A percentile compares a stretch with the other conserved stretches of the same genome.
Evolutionary conservation across 2,113 vertebrate species (phyloP).

Genomic region (Glaucomys volans): DNA sequence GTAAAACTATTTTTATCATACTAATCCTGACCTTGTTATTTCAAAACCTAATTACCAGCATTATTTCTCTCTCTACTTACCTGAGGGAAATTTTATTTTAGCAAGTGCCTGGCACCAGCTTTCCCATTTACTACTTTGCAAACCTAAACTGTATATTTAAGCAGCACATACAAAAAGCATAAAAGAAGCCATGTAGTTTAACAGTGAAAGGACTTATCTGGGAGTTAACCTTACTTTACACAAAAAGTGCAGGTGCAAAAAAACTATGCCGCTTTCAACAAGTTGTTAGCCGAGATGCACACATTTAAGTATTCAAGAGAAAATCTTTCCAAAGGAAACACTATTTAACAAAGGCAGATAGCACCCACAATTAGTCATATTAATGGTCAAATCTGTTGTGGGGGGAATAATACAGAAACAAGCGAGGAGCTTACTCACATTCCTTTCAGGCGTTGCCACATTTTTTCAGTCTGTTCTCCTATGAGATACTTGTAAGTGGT

Average conservation of each 20-base stretch:
- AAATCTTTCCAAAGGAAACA: slow-evolving; percentile 47
- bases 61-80: slow-evolving; percentile 20
- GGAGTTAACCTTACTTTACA: slow-evolving; percentile 40
- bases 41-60: slow-evolving; percentile 29
- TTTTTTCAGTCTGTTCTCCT: slow-evolving; percentile 90
- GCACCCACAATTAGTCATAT: slow-evolving; percentile 65
- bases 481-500: slow-evolving; percentile 87
- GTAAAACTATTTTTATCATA: slow-evolving; percentile 4
- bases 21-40: slow-evolving; percentile 35
- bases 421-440: slow-evolving; percentile 88
- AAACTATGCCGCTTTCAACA: slow-evolving; percentile 44
- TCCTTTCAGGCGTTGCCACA: slow-evolving; percentile 92
- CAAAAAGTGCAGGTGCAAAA: slow-evolving; percentile 44
- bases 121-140: neutral
- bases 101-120: neutral
- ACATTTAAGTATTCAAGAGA: neutral
- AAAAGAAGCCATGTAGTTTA: neutral
- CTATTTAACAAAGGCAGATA: slow-evolving; percentile 43
- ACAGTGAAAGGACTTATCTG: neutral
- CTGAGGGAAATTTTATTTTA: slow-evolving; percentile 55
- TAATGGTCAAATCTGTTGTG: slow-evolving; percentile 58
- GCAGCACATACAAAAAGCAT: neutral
- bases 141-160: slow-evolving; percentile 2
- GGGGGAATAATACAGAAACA: slow-evolving; percentile 74
- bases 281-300: slow-evolving; percentile 52